Evolutionary conservation across 2,797 vertebrate genomes (phyloP), one percentile per base, ranked within the genome.

Genomic region (Sebastolobus alascanus): DNA sequence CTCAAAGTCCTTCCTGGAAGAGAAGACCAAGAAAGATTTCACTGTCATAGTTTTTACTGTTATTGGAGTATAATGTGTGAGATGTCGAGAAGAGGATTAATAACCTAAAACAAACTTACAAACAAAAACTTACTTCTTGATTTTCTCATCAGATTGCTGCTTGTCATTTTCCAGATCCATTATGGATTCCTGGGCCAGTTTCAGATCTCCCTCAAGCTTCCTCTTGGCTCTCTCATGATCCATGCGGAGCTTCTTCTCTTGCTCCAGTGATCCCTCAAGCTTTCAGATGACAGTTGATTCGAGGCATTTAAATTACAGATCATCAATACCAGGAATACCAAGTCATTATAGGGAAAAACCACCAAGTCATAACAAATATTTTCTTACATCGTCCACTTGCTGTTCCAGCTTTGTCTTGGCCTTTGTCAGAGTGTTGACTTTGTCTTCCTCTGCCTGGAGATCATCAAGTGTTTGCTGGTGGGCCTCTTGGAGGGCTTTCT

Each of bases 121-220:
- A 25, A 25, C 25, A 54, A 65, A 43, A 43, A 25, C 8, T 2
- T 27, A 97, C 97, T 97, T 97, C 72, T 96, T 97, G 54, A 97
- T 61, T 87, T 96, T 97, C 85, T 98, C 96, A 0, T 98, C 97
- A 75, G 96, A 86, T 82, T 97, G 95, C 29, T 97, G 96, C 75
- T 96, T 97, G 43, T 97, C 95, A 70, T 90, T 90, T 55, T 88
- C 84, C 82, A 87, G 80, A 78, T 89, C 96, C 89, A 93, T 94
- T 63, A 96, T 89, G 80, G 96, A 95, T 93, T 98, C 97, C 43
- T 97, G 96, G 6, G 96, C 88, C 25, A 97, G 94, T 93, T 98
- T 98, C 77, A 98, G 63, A 79, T 98, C 97, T 71, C 96, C 97
- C 73, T 98, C 97, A 60, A 98, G 94, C 85, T 97, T 97, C 86